These are phyloP conservation scores for Scomber scombrus DNA, from an alignment of 2,113 vertebrate genomes.

Conservation along the genomic window DNA sequence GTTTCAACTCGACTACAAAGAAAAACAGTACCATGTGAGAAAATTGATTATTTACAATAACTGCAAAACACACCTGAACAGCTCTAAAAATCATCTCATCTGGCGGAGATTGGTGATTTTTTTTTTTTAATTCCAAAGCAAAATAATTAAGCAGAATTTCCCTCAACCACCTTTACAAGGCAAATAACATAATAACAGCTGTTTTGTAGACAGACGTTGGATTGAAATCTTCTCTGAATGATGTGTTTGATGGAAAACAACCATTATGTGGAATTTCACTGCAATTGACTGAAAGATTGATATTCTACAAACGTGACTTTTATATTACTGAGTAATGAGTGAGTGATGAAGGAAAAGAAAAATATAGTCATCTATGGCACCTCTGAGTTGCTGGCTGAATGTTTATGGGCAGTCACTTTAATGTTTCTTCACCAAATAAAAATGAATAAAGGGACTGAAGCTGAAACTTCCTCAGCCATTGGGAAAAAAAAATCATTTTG, in stretches of 20 bases:
- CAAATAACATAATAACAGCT: constrained; percentile 28
- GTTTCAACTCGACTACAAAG: constrained; percentile 16
- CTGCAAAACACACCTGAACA: constrained; percentile 5
- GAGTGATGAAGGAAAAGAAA: constrained; percentile 15
- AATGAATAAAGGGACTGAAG: constrained; percentile 7
- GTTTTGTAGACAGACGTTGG: constrained; percentile 26
- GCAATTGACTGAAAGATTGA: not conserved
- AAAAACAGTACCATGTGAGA: constrained; percentile 32
- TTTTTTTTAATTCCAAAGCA: not conserved
- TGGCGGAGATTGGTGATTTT: constrained; percentile 10
- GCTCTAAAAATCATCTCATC: not conserved
- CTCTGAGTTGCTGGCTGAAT: constrained; percentile 42
- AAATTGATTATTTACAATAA: constrained; percentile 61
- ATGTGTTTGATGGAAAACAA: constrained; percentile 25
- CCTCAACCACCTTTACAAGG: constrained; percentile 48
- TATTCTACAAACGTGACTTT: not conserved
- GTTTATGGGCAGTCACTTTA: not conserved
- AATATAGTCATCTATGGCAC: constrained; percentile 59
- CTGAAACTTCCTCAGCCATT: constrained; percentile 1
- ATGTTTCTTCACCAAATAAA: constrained; percentile 10
- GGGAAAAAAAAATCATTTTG: not conserved
- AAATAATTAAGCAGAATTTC: constrained; percentile 3
- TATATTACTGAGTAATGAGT: not conserved
- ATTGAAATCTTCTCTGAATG: constrained; percentile 10
- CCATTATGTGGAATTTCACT: not conserved